These are phyloP conservation scores for Nyctibius grandis DNA, from an alignment of 2,797 vertebrate species.

Conservation along the genomic window DNA sequence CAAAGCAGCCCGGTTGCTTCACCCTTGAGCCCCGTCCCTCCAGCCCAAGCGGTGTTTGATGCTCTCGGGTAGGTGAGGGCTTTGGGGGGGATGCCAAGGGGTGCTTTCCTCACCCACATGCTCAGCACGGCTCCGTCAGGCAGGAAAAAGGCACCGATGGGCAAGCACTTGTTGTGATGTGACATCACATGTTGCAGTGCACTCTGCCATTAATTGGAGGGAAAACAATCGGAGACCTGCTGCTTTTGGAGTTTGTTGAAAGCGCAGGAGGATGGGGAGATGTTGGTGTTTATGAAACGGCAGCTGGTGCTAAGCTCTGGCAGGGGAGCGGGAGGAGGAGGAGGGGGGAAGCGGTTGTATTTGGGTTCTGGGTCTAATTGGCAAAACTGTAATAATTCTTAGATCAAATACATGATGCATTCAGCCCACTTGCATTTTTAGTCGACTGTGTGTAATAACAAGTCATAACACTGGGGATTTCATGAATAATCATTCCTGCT, in stretches of 20 bases:
- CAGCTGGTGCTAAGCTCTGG: conserved; percentile 11
- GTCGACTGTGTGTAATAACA: background rate
- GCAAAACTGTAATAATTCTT: conserved; percentile 8
- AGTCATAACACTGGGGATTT: background rate
- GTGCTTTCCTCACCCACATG: background rate
- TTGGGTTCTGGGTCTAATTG: conserved; percentile 31
- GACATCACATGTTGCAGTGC: background rate
- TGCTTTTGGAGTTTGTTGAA: conserved; percentile 16
- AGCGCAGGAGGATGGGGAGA: background rate
- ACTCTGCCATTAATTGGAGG: background rate
- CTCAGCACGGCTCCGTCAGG: background rate
- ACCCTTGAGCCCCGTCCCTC: background rate
- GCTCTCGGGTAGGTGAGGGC: background rate
- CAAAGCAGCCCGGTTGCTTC: background rate
- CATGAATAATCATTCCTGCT: background rate
- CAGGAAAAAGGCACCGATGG: background rate
- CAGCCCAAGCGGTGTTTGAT: rapidly evolving
- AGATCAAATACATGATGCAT: background rate
- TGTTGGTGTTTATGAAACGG: background rate
- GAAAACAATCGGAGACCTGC: background rate
- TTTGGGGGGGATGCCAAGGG: background rate
- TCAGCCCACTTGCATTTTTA: background rate
- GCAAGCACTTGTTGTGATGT: background rate
- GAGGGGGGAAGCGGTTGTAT: background rate
- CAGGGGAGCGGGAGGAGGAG: background rate